Percentiles rank a stretch among this genome's conserved stretches.
These are phyloP conservation scores for Esperia sulphurella DNA, from an alignment of 2,888 invertebrate genomes.

Conservation along the genomic window DNA sequence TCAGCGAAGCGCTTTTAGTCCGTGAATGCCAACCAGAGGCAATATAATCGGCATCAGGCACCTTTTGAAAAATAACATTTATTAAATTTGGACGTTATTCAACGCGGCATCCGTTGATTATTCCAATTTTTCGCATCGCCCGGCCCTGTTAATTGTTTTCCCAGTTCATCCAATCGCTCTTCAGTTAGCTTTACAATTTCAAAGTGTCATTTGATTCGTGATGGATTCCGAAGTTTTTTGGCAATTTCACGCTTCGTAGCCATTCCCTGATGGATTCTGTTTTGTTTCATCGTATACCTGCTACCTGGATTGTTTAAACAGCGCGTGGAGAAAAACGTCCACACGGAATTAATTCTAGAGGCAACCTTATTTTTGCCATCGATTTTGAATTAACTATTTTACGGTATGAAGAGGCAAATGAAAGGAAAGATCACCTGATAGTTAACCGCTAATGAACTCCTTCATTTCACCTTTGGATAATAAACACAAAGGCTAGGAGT, in stretches of 20 bases:
- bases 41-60: constrained; percentile 26
- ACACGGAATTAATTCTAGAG: too few species aligned
- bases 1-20: constrained; percentile 23
- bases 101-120: constrained; percentile 56
- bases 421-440: too few species aligned
- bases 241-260: constrained; percentile 69
- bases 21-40: constrained; percentile 21
- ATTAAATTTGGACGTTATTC: constrained; percentile 52
- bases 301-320: constrained; percentile 14
- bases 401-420: too few species aligned
- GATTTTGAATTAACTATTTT: too few species aligned
- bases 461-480: too few species aligned
- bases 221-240: constrained; percentile 73
- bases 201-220: constrained; percentile 77
- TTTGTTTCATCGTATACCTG: constrained; percentile 45
- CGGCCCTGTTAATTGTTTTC: constrained; percentile 68
- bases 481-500: too few species aligned
- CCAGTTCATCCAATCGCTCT: constrained; percentile 63
- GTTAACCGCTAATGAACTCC: too few species aligned
- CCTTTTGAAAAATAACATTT: constrained; percentile 54
- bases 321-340: neutral
- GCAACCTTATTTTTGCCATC: neutral
- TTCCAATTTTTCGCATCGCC: constrained; percentile 65
- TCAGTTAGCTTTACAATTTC: constrained; percentile 73
- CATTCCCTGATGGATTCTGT: constrained; percentile 53